Base-by-base conservation (phyloP, 2,888 invertebrate species). In the Coenonympha glycerion region DNA sequence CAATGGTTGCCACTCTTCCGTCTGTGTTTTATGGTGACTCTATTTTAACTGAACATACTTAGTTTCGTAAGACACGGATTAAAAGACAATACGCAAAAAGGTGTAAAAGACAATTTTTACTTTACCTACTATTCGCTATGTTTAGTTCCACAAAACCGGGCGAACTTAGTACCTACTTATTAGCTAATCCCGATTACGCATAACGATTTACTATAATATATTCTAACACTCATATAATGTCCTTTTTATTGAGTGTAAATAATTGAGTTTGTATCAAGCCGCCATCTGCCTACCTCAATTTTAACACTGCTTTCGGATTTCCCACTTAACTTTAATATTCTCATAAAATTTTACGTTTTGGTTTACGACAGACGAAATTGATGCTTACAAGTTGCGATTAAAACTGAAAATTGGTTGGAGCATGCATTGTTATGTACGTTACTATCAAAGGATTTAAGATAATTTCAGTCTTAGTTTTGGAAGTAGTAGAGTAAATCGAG, bases 231-330 rank as follows among this genome's bases (percentile, higher is more conserved):
- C 79, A 71, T 82, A 81, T 86, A 85, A 83, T 70, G 82, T 81
- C 79, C 79, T 83, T 85, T 86, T 86, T 85, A 86, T 86, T 78
- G 84, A 84, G 86, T 86, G 86, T 86, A 86, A 86, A 86, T 86
- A 86, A 86, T 86, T 84, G 84, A 82, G 84, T 80, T 82, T 80
- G 83, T 79, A 84, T 79, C 80, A 80, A 73, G 78, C 70, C 68
- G 70, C 74, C 85, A 84, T 83, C 83, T 83, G 83, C 72, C 73
- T 66, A 70, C 39, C 15, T 66, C 71, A 71, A 63, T 74, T 75
- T 79, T 79, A 84, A 78, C 77, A 81, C 80, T 83, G 79, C 76
- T 84, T 83, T 83, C 78, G 79, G 82, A 85, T 84, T 85, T 85
- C 82, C 83, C 82, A 86, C 84, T 85, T 83, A 81, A 82, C 82